Base-by-base conservation (phyloP, 2,797 vertebrate species). In the Melanotaenia boesemani region DNA sequence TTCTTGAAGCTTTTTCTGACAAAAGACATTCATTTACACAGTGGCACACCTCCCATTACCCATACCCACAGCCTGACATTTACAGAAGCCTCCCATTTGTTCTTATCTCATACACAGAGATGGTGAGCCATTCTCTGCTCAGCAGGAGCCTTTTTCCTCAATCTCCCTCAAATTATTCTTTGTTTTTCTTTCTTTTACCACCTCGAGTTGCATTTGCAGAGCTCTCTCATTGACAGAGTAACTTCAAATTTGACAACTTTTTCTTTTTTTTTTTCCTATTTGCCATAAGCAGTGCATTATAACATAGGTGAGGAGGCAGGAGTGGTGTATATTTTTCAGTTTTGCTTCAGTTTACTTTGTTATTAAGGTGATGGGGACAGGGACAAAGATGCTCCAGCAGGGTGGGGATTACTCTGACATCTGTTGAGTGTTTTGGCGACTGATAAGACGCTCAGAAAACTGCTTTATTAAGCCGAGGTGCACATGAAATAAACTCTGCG, bases 31-130 rank as follows among this genome's bases (percentile, higher is more conserved):
- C 65, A 72, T 87, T 89, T 77, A 70, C 75, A 73, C 77, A 0
- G 46, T 60, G 59, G 74, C 86, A 76, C 81, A 61, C 67, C 83
- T 85, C 74, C 73, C 67, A 67, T 84, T 71, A 77, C 71, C 50
- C 30, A 64, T 75, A 24, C 73, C 83, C 55, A 30, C 82, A 64
- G 74, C 22, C 77, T 90, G 88, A 83, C 84, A 88, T 86, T 88
- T 85, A 84, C 76, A 74, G 70, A 74, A 70, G 77, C 81, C 77
- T 79, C 67, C 64, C 69, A 46, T 79, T 82, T 66, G 67, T 76
- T 78, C 76, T 81, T 72, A 81, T 86, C 81, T 77, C 80, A 7
- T 71, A 67, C 77, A 36, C 46, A 5, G 62, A 86, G 77, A 74
- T 44, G 80, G 36, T 34, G 22, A 81, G 80, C 82, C 79, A 78